A percentile compares a stretch with the other conserved stretches of the same genome.
Conservation (phyloP, 2,888 invertebrate genomes). For the Fissipunctia ypsillon region DNA sequence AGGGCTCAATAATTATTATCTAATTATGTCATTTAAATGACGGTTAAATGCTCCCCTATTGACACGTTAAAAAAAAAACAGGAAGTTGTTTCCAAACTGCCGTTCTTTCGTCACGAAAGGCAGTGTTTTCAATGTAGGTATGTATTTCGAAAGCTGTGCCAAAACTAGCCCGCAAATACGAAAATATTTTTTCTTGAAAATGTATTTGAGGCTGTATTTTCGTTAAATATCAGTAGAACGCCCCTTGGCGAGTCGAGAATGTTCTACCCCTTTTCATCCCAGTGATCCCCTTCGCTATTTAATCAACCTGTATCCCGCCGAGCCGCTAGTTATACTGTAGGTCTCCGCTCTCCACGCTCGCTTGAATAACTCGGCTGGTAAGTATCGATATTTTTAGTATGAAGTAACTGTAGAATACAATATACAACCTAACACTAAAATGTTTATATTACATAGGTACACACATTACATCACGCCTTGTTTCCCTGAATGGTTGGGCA, state of each 20-base stretch:
- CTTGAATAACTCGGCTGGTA: conserved; percentile 16
- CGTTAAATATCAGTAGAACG: conserved; percentile 34
- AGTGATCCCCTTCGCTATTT: conserved; percentile 61
- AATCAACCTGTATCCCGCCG: conserved; percentile 51
- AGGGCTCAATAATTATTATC: conserved; percentile 27
- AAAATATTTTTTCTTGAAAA: conserved; percentile 31
- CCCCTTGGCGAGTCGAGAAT: conserved; percentile 50
- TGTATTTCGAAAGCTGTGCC: conserved; percentile 6
- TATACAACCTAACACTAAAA: no score
- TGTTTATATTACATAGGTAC: no score
- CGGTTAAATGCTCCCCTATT: conserved; percentile 1
- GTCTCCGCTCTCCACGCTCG: conserved; percentile 26
- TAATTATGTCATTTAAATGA: conserved; percentile 44
- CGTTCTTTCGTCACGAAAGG: conserved; percentile 20
- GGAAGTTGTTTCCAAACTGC: conserved; percentile 16
- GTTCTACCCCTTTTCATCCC: conserved; percentile 62
- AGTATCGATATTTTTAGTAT: conserved; percentile 19
- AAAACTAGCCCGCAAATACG: conserved; percentile 9
- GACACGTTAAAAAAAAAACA: conserved; percentile 20
- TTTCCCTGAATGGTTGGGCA: no score
- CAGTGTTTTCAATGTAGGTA: conserved; percentile 21
- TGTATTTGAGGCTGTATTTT: conserved; percentile 39
- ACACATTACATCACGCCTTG: no score
- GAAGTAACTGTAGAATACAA: no score
- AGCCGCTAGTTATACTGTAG: conserved; percentile 19